phyloP scores from a whole-genome alignment of 1,140 invertebrate species.

The Aradophagus sp. region DNA sequence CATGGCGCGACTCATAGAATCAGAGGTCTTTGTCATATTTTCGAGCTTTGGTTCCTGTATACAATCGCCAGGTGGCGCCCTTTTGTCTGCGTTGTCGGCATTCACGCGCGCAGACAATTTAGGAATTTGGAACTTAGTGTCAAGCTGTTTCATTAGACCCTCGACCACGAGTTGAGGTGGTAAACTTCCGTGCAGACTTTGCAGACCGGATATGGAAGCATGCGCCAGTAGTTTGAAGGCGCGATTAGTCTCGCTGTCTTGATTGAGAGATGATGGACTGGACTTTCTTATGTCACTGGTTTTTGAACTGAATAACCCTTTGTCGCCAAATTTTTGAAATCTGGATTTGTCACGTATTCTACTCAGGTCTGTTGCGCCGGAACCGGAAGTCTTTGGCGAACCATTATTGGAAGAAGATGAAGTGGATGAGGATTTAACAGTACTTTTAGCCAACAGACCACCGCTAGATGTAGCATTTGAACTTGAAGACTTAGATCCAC shows the following conservation, averaged over 20 bases:
- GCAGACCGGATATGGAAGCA: slow-evolving; percentile 73
- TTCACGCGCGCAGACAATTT: slow-evolving; percentile 80
- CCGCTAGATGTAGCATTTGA: slow-evolving; percentile 56
- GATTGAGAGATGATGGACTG: slow-evolving; percentile 78
- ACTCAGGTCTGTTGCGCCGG: slow-evolving; percentile 75
- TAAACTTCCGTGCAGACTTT: slow-evolving; percentile 73
- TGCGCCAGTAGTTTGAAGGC: slow-evolving; percentile 75
- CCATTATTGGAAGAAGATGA: slow-evolving; percentile 57
- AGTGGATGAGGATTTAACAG: slow-evolving; percentile 63
- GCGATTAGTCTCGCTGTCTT: slow-evolving; percentile 79
- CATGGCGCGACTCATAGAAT: slow-evolving; percentile 6
- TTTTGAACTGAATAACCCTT: slow-evolving; percentile 80
- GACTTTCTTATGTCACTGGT: slow-evolving; percentile 77
- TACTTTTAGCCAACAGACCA: slow-evolving; percentile 55
- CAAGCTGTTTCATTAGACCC: slow-evolving; percentile 84
- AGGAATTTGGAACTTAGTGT: slow-evolving; percentile 90
- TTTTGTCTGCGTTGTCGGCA: slow-evolving; percentile 60
- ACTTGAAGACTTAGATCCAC: slow-evolving; percentile 65
- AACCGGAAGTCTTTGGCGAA: slow-evolving; percentile 71
- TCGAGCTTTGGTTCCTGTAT: slow-evolving; percentile 5
- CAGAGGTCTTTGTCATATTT: slow-evolving; percentile 10
- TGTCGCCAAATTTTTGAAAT: slow-evolving; percentile 76
- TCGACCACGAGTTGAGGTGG: slow-evolving; percentile 78
- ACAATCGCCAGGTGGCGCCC: slow-evolving; percentile 32
- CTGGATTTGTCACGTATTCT: slow-evolving; percentile 76